Evolutionary conservation across 2,888 invertebrate species (phyloP).

Genomic region (Terebella lapidaria): DNA sequence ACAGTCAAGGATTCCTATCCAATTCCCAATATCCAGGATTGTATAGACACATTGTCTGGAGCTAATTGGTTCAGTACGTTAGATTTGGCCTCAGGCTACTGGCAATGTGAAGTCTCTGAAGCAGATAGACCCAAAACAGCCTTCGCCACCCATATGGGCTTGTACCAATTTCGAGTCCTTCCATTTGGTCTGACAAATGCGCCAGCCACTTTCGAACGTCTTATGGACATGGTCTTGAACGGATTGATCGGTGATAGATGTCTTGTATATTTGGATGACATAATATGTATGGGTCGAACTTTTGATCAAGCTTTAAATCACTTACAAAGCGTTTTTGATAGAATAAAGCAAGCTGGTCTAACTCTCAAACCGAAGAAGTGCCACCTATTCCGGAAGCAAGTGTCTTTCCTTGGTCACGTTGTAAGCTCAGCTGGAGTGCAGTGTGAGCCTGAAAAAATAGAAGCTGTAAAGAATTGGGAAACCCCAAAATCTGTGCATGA

Average conservation of each 20-base stretch:
- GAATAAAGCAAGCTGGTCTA: neutral
- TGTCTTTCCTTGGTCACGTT: conserved; percentile 19
- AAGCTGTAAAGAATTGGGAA: no score
- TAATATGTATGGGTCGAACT: conserved; percentile 8
- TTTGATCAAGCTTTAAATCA: conserved; percentile 1
- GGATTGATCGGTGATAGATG: neutral
- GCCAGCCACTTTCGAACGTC: conserved; percentile 11
- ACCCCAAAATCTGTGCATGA: no score
- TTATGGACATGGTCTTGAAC: conserved; percentile 6
- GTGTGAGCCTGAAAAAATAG: no score
- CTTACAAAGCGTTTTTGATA: neutral
- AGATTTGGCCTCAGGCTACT: no score
- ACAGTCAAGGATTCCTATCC: conserved; percentile 22
- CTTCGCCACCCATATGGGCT: conserved; percentile 6
- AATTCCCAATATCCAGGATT: conserved; percentile 16
- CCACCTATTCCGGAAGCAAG: conserved; percentile 7
- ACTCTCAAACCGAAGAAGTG: conserved; percentile 6
- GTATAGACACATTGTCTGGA: conserved; percentile 23
- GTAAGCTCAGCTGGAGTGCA: no score
- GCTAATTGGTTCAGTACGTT: conserved; percentile 22
- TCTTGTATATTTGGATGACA: conserved; percentile 14
- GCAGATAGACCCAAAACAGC: no score
- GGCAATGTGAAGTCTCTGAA: conserved; percentile 24
- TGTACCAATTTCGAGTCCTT: conserved; percentile 9
- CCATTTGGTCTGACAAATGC: conserved; percentile 7